Evolutionary conservation across 2,888 invertebrate species (phyloP).

Genomic region (Dryomyza anilis): DNA sequence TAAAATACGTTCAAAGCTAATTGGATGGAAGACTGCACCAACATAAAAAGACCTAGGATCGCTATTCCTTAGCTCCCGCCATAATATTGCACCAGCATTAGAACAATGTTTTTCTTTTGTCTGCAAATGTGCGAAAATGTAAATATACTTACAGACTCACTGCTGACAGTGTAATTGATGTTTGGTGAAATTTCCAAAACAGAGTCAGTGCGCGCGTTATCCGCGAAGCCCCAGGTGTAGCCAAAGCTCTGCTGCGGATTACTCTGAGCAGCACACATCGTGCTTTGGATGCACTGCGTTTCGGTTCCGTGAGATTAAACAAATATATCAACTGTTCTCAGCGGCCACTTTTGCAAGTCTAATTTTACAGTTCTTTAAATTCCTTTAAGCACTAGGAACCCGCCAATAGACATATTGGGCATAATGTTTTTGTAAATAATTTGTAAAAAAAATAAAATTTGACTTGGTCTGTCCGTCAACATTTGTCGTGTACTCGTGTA

Average conservation of each 20-base stretch:
- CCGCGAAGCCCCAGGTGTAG: slow-evolving; percentile 62
- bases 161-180: slow-evolving; percentile 62
- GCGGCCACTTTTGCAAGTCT: not conserved
- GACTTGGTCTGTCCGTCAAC: not conserved
- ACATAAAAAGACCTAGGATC: too few relatives aligned
- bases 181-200: slow-evolving; percentile 62
- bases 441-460: slow-evolving; percentile 8
- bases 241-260: slow-evolving; percentile 61
- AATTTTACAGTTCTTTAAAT: not conserved
- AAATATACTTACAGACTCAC: slow-evolving; percentile 62
- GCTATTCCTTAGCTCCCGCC: too few relatives aligned
- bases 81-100: too few relatives aligned
- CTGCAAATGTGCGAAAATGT: too few relatives aligned
- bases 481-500: too few relatives aligned
- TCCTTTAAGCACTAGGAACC: not conserved
- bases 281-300: slow-evolving; percentile 25
- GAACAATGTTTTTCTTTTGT: too few relatives aligned
- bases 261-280: slow-evolving; percentile 62
- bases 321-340: not conserved
- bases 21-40: too few relatives aligned
- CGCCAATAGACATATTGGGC: not conserved
- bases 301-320: not conserved
- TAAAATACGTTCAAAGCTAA: too few relatives aligned
- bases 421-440: not conserved
- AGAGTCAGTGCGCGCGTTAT: slow-evolving; percentile 60